phyloP scores from a whole-genome alignment of 2,888 invertebrate species.

The Rotaria macrura region DNA sequence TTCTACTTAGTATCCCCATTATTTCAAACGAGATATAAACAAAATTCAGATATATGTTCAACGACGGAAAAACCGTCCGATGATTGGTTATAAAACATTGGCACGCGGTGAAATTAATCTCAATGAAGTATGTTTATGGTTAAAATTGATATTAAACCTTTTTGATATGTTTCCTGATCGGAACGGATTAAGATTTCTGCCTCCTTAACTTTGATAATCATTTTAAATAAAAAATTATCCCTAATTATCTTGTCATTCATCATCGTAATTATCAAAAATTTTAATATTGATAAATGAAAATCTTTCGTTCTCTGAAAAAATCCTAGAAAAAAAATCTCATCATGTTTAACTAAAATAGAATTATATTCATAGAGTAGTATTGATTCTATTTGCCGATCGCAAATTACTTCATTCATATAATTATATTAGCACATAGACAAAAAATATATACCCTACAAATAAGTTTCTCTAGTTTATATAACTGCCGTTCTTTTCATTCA shows the following conservation, averaged over 20 bases:
- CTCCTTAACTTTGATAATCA: too few species aligned
- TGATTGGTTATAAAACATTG: slow-evolving; percentile 32
- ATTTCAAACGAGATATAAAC: slow-evolving; percentile 30
- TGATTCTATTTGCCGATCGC: neutral
- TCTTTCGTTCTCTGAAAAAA: too few species aligned
- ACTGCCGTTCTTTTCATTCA: too few species aligned
- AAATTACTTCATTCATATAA: neutral
- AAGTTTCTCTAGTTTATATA: too few species aligned
- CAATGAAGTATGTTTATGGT: neutral
- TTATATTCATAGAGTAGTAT: neutral
- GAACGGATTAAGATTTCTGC: too few species aligned
- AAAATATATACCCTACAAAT: too few species aligned
- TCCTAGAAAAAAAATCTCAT: neutral
- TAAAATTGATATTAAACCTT: neutral
- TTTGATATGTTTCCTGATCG: too few species aligned
- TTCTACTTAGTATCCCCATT: slow-evolving; percentile 25
- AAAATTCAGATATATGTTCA: slow-evolving; percentile 28
- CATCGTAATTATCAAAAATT: too few species aligned
- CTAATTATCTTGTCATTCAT: too few species aligned
- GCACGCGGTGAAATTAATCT: slow-evolving; percentile 18
- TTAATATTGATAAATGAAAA: too few species aligned
- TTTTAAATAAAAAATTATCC: too few species aligned
- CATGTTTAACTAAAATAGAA: neutral
- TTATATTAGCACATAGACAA: neutral
- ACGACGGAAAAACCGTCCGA: slow-evolving; percentile 26